Base-by-base conservation (phyloP, 1,140 invertebrate species). In the Dendrolimus kikuchii region DNA sequence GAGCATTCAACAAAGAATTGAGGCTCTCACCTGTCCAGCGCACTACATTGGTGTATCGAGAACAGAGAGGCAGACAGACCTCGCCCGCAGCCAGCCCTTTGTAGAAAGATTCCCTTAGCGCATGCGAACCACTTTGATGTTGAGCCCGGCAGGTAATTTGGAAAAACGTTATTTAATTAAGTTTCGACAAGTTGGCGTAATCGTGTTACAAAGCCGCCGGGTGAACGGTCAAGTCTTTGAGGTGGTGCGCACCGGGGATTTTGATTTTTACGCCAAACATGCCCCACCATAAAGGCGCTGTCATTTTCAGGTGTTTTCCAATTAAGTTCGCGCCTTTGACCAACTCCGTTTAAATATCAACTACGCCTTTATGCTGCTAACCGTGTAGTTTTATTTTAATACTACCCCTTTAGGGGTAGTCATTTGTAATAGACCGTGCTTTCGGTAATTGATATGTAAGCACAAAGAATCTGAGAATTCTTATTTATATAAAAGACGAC, bases 101-200 rank as follows among this genome's bases (percentile, higher is more conserved):
- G 81, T 80, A 68, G 50, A 79, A 69, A 75, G 79, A 80, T 80
- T 80, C 71, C 68, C 69, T 74, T 72, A 76, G 68, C 74, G 63
- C 64, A 69, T 58, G 63, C 62, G 53, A 66, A 53, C 51, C 66
- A 75, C 80, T 86, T 86, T 86, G 82, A 86, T 77, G 70, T 82
- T 77, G 60, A 60, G 66, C 76, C 67, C 74, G 68, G 59, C 66
- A 81, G 80, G 73, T 83, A 81, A 85, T 85, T 86, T 72, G 71
- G 82, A 86, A 84, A 84, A 84, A 86, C 76, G 77, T 81, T 86
- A 86, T 82, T 86, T 86, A 86, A 86, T 86, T 84, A 86, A 83
- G 76, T 86, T 86, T 86, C 77, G 82, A 86, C 79, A 83, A 84
- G 75, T 85, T 74, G 59, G 68, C 67, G 77, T 86, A 81, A 86